Percentiles rank a stretch among this genome's conserved stretches.
These are phyloP conservation scores for Elephas maximus DNA, from an alignment of 2,113 vertebrate species.

Conservation along the genomic window DNA sequence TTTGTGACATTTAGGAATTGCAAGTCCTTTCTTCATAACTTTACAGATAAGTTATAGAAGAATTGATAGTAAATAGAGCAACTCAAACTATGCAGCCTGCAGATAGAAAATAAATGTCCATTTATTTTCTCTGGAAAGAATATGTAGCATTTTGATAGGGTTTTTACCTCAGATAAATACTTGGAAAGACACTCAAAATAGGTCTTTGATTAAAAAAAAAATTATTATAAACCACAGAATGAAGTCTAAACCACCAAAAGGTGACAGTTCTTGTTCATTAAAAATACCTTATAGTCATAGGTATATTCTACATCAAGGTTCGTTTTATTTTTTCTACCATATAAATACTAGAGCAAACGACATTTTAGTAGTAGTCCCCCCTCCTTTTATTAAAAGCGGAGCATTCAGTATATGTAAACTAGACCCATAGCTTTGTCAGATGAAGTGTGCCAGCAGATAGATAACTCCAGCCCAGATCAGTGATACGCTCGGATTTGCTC, in stretches of 20 bases:
- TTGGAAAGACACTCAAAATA: neutral
- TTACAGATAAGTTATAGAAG: constrained; percentile 35
- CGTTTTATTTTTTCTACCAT: constrained; percentile 70
- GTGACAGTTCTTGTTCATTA: constrained; percentile 49
- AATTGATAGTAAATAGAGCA: neutral
- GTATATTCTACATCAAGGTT: constrained; percentile 21
- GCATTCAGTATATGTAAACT: neutral
- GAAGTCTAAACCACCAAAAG: constrained; percentile 14
- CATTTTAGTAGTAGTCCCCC: neutral
- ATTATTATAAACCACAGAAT: constrained; percentile 46
- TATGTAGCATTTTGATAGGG: constrained; percentile 13
- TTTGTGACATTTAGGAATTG: neutral
- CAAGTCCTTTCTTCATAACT: neutral
- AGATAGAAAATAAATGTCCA: constrained; percentile 34
- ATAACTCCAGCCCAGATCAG: neutral
- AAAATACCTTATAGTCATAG: neutral
- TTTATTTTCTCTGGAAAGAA: constrained; percentile 39
- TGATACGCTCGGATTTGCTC: constrained; percentile 39
- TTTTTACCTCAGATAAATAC: constrained; percentile 27
- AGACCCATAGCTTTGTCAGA: neutral
- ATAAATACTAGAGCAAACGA: constrained; percentile 46
- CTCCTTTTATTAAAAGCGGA: constrained; percentile 31
- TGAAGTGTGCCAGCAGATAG: constrained; percentile 16
- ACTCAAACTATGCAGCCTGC: neutral
- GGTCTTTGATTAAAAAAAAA: constrained; percentile 49